Evolutionary conservation across 2,113 vertebrate species (phyloP).

Genomic region (Butorides virescens): DNA sequence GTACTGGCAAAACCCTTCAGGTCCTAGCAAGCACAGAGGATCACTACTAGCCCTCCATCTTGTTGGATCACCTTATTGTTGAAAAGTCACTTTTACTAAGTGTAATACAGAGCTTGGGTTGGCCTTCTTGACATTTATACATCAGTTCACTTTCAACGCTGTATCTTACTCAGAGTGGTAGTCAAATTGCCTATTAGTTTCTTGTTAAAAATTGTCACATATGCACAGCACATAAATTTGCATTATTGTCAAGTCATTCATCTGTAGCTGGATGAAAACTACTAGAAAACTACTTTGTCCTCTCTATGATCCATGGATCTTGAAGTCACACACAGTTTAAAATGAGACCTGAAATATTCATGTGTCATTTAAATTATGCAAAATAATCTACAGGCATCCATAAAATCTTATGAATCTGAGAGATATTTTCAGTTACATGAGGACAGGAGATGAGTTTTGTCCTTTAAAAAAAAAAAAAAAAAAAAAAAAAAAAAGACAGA

Average conservation of each 20-base stretch:
- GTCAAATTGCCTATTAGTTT: neutral
- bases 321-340: neutral
- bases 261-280: neutral
- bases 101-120: neutral
- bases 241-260: neutral
- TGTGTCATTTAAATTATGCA: slow-evolving; percentile 40
- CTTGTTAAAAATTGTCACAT: neutral
- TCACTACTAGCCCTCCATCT: neutral
- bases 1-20: neutral
- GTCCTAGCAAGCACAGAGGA: neutral
- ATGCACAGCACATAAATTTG: neutral
- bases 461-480: neutral
- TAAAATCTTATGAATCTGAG: neutral
- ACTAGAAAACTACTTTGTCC: neutral
- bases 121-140: neutral
- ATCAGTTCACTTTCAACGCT: neutral
- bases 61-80: neutral
- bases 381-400: neutral
- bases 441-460: neutral
- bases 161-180: neutral
- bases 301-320: neutral
- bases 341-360: slow-evolving; percentile 22
- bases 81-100: neutral
- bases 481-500: accelerated
- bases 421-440: neutral